Conservation (phyloP, 2,797 vertebrate genomes). For the Poliocrania exsul region DNA sequence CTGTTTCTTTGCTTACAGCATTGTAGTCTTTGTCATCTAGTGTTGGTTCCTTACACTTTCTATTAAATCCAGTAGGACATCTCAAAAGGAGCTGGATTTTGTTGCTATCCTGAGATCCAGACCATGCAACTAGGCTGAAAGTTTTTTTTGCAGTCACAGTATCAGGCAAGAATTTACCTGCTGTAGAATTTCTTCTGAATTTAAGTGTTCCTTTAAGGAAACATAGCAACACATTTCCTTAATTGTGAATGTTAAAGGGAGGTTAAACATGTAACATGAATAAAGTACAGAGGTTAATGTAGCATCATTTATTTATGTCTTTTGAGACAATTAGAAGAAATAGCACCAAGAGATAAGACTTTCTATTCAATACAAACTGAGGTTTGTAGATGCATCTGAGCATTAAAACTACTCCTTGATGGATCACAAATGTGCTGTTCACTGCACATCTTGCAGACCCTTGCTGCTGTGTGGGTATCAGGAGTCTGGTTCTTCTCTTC, state of each 20-base stretch:
- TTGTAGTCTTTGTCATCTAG: neutral
- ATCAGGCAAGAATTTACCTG: neutral
- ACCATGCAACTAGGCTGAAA: neutral
- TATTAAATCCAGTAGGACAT: neutral
- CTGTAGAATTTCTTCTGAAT: neutral
- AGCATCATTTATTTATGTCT: neutral
- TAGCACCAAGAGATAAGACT: neutral
- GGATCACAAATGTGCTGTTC: neutral
- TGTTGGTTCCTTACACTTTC: neutral
- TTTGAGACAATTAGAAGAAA: neutral
- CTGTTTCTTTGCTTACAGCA: neutral
- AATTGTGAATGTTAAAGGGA: neutral
- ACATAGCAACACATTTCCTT: neutral
- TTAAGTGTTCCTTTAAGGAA: neutral
- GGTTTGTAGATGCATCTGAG: neutral
- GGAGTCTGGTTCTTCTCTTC: neutral
- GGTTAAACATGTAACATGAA: neutral
- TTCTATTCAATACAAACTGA: neutral
- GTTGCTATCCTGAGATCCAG: neutral
- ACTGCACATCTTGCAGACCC: neutral
- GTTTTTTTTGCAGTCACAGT: neutral
- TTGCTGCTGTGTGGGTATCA: neutral
- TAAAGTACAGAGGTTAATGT: neutral
- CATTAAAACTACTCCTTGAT: neutral
- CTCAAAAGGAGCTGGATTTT: neutral